Evolutionary conservation across 2,797 vertebrate species (phyloP).

Genomic region (Gallinago stenura): DNA sequence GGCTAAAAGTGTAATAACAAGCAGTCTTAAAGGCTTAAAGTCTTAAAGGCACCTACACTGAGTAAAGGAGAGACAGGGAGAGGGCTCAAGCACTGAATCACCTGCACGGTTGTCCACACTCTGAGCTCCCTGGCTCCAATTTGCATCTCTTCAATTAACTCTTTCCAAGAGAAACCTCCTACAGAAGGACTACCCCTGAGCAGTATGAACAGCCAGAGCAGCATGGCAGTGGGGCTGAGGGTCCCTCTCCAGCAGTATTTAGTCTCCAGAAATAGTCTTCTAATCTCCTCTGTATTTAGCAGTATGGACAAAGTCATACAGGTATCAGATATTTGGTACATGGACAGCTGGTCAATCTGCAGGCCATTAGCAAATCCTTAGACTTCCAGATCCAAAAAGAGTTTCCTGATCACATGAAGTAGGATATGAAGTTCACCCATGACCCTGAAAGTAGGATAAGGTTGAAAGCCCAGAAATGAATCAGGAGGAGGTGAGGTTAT

Average conservation of each 20-base stretch:
- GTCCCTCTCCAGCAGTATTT: background rate
- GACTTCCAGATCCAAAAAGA: background rate
- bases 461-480: background rate
- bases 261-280: background rate
- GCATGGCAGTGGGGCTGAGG: background rate
- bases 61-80: background rate
- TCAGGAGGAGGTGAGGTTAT: background rate
- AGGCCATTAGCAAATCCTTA: background rate
- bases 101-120: fast-evolving
- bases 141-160: background rate
- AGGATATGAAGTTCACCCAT: background rate
- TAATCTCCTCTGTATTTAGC: background rate
- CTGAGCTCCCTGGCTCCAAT: background rate
- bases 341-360: background rate
- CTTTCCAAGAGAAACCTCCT: background rate
- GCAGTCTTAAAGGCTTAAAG: background rate
- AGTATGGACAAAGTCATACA: background rate
- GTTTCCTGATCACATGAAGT: background rate
- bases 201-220: background rate
- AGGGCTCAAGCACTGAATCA: background rate
- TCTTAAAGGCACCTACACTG: background rate
- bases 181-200: background rate
- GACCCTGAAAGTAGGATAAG: background rate
- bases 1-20: background rate
- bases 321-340: background rate